Evolutionary conservation across 1,140 invertebrate species (phyloP), one percentile per base, ranked within the genome.

Genomic region (Homalodisca vitripennis): DNA sequence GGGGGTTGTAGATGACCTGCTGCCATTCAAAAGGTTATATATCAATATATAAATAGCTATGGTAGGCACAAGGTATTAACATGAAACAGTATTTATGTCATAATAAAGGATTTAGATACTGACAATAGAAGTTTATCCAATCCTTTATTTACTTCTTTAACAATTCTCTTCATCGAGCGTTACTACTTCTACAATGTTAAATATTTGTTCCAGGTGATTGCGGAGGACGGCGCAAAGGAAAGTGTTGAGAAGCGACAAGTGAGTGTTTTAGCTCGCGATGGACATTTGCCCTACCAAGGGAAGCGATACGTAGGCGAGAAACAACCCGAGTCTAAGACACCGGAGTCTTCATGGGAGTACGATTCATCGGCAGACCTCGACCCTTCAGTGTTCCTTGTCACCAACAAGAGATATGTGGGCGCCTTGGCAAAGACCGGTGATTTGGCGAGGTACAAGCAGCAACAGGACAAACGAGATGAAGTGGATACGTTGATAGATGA

Each of bases 351-450:
- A 47, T 34, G 62, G 26, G 66, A 70, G 47, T n/a, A n/a, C n/a
- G n/a, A n/a, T n/a, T n/a, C n/a, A n/a, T 67, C 53, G 13, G 57
- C 70, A 14, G 20, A 70, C 55, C 64, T 70, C 30, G 70, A 68
- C 6, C 57, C 70, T 13, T 60, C 60, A 0, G 30, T 72, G n/a
- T 30, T 55, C n/a, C 53, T 60, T 6, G 34, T 26, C 10, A 67
- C 57, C 20, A 69, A 69, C 47, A 74, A 75, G 48, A 67, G 74
- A 41, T 76, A 74, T 65, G 48, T 75, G 10, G 75, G 74, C 0
- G 64, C 74, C 22, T 62, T 75, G 20, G 74, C 72, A 24, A 70
- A 69, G 63, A 66, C 68, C 20, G 75, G 73, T 10, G 72, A 72
- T 26, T 70, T 74, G 0, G 67, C 69, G 17, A 26, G 48, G 2